These are phyloP conservation scores for Sciurus vulgaris DNA, from an alignment of 2,797 vertebrate genomes.

Conservation along the genomic window DNA sequence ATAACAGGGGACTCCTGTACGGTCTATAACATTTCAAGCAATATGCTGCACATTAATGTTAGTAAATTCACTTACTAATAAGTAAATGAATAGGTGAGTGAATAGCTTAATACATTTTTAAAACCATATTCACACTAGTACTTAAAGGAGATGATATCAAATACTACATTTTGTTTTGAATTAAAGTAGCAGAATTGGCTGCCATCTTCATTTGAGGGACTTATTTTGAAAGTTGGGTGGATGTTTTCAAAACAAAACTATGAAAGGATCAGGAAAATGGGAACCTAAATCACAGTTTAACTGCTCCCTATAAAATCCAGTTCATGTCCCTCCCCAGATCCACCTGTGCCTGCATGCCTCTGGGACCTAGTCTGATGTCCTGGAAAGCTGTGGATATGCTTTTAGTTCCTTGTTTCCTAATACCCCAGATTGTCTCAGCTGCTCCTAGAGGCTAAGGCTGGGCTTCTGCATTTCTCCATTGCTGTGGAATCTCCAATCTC, in stretches of 20 bases:
- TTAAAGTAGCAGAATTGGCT: constrained; percentile 17
- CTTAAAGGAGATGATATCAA: constrained; percentile 34
- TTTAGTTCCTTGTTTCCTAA: not conserved
- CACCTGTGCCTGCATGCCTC: not conserved
- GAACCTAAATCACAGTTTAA: constrained; percentile 16
- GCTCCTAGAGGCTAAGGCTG: not conserved
- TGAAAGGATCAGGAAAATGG: not conserved
- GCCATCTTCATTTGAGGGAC: not conserved
- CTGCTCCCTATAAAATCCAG: not conserved
- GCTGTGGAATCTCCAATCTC: not conserved
- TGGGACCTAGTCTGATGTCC: too few relatives aligned
- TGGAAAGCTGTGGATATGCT: not conserved
- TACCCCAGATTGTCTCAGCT: not conserved
- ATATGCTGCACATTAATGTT: not conserved
- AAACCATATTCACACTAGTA: not conserved
- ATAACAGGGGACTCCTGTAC: not conserved
- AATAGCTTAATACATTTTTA: not conserved
- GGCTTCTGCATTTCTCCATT: not conserved
- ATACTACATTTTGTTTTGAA: constrained; percentile 28
- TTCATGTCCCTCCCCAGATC: not conserved
- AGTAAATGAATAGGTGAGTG: not conserved
- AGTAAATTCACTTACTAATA: constrained; percentile 18
- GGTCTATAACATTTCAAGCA: not conserved
- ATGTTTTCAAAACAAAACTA: constrained; percentile 34
- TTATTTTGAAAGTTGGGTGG: constrained; percentile 24